Evolutionary conservation across 2,113 vertebrate genomes (phyloP).

Genomic region (Suncus etruscus): DNA sequence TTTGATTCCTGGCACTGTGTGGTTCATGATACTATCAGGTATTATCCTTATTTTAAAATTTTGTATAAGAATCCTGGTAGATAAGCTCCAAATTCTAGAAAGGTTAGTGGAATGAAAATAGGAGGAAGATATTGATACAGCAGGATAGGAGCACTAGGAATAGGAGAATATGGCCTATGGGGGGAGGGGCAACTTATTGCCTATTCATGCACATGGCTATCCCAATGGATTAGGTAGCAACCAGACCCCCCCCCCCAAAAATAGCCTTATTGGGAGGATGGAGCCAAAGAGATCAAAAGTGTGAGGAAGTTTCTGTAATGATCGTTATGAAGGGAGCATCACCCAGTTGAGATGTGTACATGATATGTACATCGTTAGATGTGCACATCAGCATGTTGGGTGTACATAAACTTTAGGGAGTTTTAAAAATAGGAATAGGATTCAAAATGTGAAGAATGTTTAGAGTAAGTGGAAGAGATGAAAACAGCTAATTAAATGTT

Average conservation of each 20-base stretch:
- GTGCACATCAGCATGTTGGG: not conserved
- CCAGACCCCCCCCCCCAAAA: not conserved
- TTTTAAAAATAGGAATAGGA: not conserved
- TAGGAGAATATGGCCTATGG: rapidly evolving
- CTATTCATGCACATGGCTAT: too few species aligned
- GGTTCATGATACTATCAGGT: too few species aligned
- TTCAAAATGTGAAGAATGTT: not conserved
- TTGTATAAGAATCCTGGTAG: not conserved
- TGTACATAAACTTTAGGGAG: not conserved
- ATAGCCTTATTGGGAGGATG: not conserved
- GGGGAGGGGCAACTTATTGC: not conserved
- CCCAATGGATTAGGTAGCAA: not conserved
- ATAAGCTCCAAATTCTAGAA: not conserved
- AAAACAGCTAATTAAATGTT: not conserved
- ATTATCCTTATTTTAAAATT: not conserved
- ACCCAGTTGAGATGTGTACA: too few species aligned
- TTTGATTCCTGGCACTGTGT: too few species aligned
- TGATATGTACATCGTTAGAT: not conserved
- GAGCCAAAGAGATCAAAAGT: not conserved
- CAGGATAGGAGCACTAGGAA: not conserved
- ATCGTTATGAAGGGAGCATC: not conserved
- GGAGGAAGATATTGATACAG: not conserved
- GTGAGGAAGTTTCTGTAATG: too few species aligned
- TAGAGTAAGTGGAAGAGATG: not conserved
- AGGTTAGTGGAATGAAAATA: not conserved